These are phyloP conservation scores for Brachionus manjavacas DNA, from an alignment of 1,140 invertebrate genomes.

Conservation along the genomic window DNA sequence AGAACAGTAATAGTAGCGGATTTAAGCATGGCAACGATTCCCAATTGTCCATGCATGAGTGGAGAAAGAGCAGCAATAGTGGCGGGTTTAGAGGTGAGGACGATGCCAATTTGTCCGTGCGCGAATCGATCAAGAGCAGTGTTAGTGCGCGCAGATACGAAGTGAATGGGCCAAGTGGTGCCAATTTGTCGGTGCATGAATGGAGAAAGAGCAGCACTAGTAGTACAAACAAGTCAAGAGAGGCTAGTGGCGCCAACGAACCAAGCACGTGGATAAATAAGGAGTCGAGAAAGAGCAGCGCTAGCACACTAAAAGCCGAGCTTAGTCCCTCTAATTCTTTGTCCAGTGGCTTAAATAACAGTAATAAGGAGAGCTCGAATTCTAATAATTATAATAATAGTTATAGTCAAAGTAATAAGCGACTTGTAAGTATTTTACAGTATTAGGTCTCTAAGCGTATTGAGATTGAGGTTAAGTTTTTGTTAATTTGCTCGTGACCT, in stretches of 20 bases:
- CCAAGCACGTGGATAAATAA: not conserved
- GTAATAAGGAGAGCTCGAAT: not conserved
- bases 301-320: not conserved
- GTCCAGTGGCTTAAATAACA: constrained; percentile 2
- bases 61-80: not conserved
- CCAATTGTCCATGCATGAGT: not conserved
- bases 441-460: not conserved
- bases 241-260: not conserved
- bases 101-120: not conserved
- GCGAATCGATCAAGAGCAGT: not conserved
- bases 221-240: not conserved
- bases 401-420: constrained; percentile 17
- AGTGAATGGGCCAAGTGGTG: not conserved
- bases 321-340: not conserved
- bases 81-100: not conserved
- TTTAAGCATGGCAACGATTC: not conserved
- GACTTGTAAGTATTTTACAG: constrained; percentile 38
- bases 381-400: constrained; percentile 2
- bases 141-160: not conserved
- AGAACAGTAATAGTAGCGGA: not conserved
- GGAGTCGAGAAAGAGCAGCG: not conserved
- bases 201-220: not conserved
- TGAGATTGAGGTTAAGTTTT: constrained; percentile 1
- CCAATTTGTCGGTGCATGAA: not conserved
- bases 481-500: not conserved